Evolutionary conservation across 2,888 invertebrate genomes (phyloP), one percentile per base, ranked within the genome.

Genomic region (Anthophora plumipes): DNA sequence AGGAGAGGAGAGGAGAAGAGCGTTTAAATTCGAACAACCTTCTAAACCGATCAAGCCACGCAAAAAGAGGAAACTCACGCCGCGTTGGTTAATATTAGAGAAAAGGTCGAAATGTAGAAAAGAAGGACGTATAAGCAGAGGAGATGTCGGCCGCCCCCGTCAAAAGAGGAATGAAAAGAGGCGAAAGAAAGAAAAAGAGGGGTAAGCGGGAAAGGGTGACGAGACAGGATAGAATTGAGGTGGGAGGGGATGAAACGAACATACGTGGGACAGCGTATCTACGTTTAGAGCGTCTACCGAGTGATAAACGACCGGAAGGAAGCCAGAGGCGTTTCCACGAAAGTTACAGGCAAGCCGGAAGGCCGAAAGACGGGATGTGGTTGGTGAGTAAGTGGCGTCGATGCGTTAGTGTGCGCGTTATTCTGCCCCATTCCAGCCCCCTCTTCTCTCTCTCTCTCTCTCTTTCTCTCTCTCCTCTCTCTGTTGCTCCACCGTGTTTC

Each of bases 251-350:
- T 60, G 57, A 72, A 77, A 59, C 52, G 68, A 71, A 54, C 43
- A 68, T 72, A 77, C 78, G 78, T 74, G 78, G 78, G 78, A 81
- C 68, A 73, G 55, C 59, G 73, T 85, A 82, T 79, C 78, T 82
- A 60, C 73, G 83, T 79, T 83, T 80, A 61, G 75, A 71, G 79
- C 76, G 82, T 87, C 87, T 85, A 85, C 66, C 81, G 72, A 85
- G 88, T 91, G 91, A 91, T 91, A 91, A 91, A 91, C 91, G 92
- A 87, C 90, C 91, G 92, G 92, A 92, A 92, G 92, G 90, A 90
- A 91, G 88, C 89, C 89, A 87, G 89, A 89, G 86, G 88, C 89
- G 89, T 89, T 89, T 91, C 89, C 89, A 86, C 85, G 89, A 89
- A 90, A 90, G 89, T 88, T 85, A 85, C 83, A 81, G 85, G 80